Evolutionary conservation across 2,888 invertebrate genomes (phyloP).

Genomic region (Euplexia lucipara): DNA sequence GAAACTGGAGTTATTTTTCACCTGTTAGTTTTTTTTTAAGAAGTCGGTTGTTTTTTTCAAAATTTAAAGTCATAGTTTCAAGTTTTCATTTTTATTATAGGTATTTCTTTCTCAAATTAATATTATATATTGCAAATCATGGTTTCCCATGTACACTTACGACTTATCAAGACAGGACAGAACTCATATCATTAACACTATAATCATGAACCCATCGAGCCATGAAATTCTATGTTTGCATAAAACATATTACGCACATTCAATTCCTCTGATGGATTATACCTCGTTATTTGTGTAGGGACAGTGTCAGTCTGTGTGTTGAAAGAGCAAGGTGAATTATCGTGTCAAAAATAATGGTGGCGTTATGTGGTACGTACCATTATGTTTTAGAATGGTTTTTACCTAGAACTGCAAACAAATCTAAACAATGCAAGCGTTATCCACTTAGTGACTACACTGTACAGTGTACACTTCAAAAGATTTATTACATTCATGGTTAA

Average conservation of each 20-base stretch:
- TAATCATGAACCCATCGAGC: constrained; percentile 63
- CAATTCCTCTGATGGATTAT: constrained; percentile 75
- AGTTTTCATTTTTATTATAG: no score
- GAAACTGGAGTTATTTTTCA: no score
- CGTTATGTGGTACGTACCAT: background rate
- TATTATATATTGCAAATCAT: background rate
- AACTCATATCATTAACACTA: constrained; percentile 70
- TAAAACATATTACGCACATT: constrained; percentile 78
- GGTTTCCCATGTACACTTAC: constrained; percentile 1
- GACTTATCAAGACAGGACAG: constrained; percentile 44
- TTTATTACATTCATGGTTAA: background rate
- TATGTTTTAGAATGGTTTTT: background rate
- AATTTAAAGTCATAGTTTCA: no score
- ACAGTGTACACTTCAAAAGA: background rate
- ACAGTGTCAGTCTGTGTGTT: constrained; percentile 32
- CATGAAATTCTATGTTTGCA: constrained; percentile 78
- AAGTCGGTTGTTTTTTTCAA: no score
- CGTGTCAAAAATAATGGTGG: background rate
- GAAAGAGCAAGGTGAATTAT: background rate
- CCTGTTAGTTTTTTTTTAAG: no score
- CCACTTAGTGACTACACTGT: background rate
- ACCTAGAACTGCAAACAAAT: background rate
- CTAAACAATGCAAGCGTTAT: background rate
- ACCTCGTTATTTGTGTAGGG: constrained; percentile 62
- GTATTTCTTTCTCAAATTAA: background rate